Evolutionary conservation across 2,888 invertebrate species (phyloP).

Genomic region (Philereme transversata): DNA sequence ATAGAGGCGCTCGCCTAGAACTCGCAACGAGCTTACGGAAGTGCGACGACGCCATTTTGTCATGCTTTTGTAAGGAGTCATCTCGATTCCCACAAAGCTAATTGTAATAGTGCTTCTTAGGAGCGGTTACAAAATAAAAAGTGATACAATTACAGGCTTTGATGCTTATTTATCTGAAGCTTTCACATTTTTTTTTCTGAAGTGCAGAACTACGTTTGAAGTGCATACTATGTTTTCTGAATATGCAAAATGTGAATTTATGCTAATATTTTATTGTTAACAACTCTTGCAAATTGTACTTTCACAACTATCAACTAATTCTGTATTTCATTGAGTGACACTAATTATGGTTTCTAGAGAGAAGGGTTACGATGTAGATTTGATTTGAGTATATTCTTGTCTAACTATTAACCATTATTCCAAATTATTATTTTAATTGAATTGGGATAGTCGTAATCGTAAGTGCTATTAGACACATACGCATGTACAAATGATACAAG

Average conservation of each 20-base stretch:
- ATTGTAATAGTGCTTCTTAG: slow-evolving; percentile 20
- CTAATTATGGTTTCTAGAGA: slow-evolving; percentile 6
- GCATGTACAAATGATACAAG: slow-evolving; percentile 77
- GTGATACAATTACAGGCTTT: slow-evolving; percentile 32
- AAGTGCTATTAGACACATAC: slow-evolving; percentile 72
- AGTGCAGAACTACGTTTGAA: slow-evolving; percentile 20
- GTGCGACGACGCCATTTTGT: slow-evolving; percentile 48
- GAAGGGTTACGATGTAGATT: slow-evolving; percentile 5
- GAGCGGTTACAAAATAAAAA: slow-evolving; percentile 35
- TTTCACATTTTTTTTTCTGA: slow-evolving; percentile 38
- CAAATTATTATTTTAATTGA: slow-evolving; percentile 71
- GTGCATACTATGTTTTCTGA: slow-evolving; percentile 42
- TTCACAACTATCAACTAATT: slow-evolving; percentile 37
- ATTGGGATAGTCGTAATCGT: slow-evolving; percentile 62
- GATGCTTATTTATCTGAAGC: slow-evolving; percentile 40
- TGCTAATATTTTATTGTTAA: slow-evolving; percentile 51
- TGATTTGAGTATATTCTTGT: slow-evolving; percentile 28
- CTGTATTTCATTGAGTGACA: slow-evolving; percentile 33
- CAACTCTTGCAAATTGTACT: slow-evolving; percentile 40
- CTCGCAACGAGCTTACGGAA: slow-evolving; percentile 41
- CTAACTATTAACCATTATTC: slow-evolving; percentile 48
- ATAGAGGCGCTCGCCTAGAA: slow-evolving; percentile 74
- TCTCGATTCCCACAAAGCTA: slow-evolving; percentile 32
- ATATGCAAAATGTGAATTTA: slow-evolving; percentile 50
- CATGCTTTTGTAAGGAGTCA: slow-evolving; percentile 45